Base-by-base conservation (phyloP, 2,888 invertebrate species). In the Cantharis lateralis region DNA sequence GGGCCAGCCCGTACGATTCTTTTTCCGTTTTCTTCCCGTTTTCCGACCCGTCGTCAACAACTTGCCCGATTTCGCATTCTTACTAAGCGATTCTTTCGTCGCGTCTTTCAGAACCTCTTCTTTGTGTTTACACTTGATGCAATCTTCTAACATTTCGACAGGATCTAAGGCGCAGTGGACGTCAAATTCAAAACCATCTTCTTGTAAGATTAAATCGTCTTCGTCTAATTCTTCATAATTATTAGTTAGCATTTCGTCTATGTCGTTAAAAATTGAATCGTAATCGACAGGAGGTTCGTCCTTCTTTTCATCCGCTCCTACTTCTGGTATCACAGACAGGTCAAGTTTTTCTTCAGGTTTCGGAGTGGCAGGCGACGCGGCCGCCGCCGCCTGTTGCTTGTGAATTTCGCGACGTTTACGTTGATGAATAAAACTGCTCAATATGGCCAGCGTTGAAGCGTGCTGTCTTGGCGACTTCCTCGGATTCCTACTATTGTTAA, bases 401-500 rank as follows among this genome's bases (percentile, higher is more conserved):
- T 48, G 48, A 48, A 48, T 79, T 32, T 78, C 79, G 15, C 85
- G 82, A 89, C 90, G 75, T 82, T 89, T 90, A 74, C 91, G 87
- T 70, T 91, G 89, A 48, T 92, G 90, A 10, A 93, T 88, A 18
- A 93, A 87, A 72, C 93, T 92, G 62, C 93, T 93, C 3, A 96
- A 91, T 75, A 96, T 95, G 0, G 96, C 96, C 77, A 96, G 87
- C 0, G 96, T 96, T 0, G 96, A 96, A 0, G 96, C 96, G 85
- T 96, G 96, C 86, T 96, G 96, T 18, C 96, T 89, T 0, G 96
- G 96, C 0, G 95, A 96, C 85, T 96, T 96, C 62, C 96, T 89
- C 0, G 96, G 94, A 78, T 92, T 93, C 28, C 89, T 89, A 68
- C 91, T 91, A 3, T 11, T 16, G 16, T 61, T 20, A 15, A 69